Base-by-base conservation (phyloP, 2,888 invertebrate genomes). In the Brenthis daphne region DNA sequence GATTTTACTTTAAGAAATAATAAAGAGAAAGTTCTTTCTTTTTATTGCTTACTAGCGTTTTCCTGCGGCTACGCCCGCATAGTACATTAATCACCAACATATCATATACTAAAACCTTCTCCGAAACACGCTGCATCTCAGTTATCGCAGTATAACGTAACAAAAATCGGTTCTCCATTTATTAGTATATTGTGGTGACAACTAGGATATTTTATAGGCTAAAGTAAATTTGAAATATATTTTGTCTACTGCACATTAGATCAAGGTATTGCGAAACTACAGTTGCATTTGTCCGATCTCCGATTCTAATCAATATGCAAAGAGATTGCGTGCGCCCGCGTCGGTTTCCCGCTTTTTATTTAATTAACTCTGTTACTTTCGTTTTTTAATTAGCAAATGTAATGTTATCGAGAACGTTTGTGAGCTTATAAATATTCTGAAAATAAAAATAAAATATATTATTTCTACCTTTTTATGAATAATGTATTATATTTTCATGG, bases 251-350 rank as follows among this genome's bases (percentile, higher is more conserved):
- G 50, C 60, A 60, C 50, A 50, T 60, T 16, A 65, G 54, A 64
- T 65, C 54, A 58, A 57, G 65, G 64, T 70, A 68, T 68, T 70
- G 70, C 70, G 60, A 68, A 57, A 68, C 65, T 65, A 65, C 69
- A 48, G 69, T 73, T 65, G 70, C 74, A 75, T 76, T 77, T 77
- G 76, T 77, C 72, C 73, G 76, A 79, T 79, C 77, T 73, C 76
- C 76, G 84, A 83, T 81, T 77, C 80, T 85, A 84, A 87, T 88
- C 86, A 87, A 86, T 85, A 88, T 87, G 87, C 86, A 85, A 86
- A 85, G 75, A 79, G 75, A 79, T 80, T 77, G 81, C 81, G 79
- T 80, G 80, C 76, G 77, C 71, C 64, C 47, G 73, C 75, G 76
- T 77, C 68, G 72, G 74, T 72, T 76, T 74, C 76, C 74, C 74